A percentile compares a stretch with the other conserved stretches of the same genome.
phyloP scores from a whole-genome alignment of 2,888 invertebrate species.

The Calephelis perditalis region DNA sequence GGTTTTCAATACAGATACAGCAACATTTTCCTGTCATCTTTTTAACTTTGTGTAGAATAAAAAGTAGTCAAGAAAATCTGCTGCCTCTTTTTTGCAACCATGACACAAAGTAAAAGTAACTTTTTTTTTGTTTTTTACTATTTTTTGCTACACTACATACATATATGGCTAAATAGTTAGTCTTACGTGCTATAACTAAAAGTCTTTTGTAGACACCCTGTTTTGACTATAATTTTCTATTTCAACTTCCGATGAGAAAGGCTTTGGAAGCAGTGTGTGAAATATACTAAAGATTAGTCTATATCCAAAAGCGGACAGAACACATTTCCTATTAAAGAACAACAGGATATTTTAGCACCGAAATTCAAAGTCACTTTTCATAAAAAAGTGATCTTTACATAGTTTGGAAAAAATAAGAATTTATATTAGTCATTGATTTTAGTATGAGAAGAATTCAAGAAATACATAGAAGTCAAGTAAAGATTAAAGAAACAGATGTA shows the following conservation, averaged over 20 bases:
- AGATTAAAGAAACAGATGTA: background rate
- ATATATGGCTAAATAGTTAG: background rate
- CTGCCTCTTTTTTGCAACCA: background rate
- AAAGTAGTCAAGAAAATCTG: background rate
- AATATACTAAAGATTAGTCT: constrained; percentile 13
- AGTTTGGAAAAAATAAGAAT: constrained; percentile 27
- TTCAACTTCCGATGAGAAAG: constrained; percentile 2
- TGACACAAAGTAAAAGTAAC: background rate
- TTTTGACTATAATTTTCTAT: constrained; percentile 8
- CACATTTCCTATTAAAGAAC: constrained; percentile 14
- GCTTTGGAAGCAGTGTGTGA: constrained; percentile 9
- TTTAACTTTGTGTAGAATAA: background rate
- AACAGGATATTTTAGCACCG: constrained; percentile 18
- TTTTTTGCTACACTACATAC: background rate
- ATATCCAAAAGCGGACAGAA: constrained; percentile 16
- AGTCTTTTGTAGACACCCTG: constrained; percentile 6
- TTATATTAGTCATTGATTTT: constrained; percentile 21
- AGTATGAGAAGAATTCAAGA: constrained; percentile 17
- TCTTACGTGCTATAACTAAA: constrained; percentile 1
- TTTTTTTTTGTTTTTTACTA: background rate
- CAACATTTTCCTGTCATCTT: background rate
- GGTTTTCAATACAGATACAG: background rate
- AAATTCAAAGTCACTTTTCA: constrained; percentile 9
- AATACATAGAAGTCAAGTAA: constrained; percentile 16
- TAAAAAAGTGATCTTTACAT: constrained; percentile 12